These are phyloP conservation scores for Actinernus sp. DNA, from an alignment of 92 coral and sea anemone species.

Conservation along the genomic window DNA sequence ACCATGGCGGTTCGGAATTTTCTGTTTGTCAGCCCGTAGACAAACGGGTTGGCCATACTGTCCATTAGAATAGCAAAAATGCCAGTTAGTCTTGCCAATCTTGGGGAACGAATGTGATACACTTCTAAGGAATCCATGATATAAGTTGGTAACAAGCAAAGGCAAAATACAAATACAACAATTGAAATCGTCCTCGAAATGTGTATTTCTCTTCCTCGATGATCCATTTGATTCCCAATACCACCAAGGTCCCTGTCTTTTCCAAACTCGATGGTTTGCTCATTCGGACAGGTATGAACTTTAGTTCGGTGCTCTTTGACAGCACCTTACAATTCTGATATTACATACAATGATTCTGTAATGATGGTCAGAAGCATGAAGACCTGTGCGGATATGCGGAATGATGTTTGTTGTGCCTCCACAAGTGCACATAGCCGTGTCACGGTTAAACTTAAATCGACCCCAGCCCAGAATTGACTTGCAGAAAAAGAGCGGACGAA, in stretches of 20 bases:
- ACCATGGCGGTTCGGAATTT: slow-evolving; percentile 38
- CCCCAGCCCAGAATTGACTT: slow-evolving; percentile 67
- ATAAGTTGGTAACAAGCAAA: slow-evolving; percentile 66
- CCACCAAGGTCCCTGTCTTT: too few relatives aligned
- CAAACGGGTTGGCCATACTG: slow-evolving; percentile 43
- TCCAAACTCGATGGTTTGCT: neutral
- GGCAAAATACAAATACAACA: slow-evolving; percentile 43
- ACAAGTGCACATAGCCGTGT: slow-evolving; percentile 57
- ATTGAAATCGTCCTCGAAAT: slow-evolving; percentile 44
- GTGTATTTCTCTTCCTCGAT: slow-evolving; percentile 55
- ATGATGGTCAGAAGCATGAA: slow-evolving; percentile 34
- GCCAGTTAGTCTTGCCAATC: slow-evolving; percentile 43
- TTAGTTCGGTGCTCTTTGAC: neutral
- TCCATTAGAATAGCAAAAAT: slow-evolving; percentile 63
- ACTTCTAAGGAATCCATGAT: slow-evolving; percentile 61
- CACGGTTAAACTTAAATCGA: slow-evolving; percentile 31
- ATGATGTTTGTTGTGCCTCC: slow-evolving; percentile 30
- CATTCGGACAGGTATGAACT: neutral
- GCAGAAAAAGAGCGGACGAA: too few relatives aligned
- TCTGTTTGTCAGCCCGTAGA: slow-evolving; percentile 47
- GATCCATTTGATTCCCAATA: neutral
- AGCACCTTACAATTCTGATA: slow-evolving; percentile 12
- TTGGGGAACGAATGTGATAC: slow-evolving; percentile 21
- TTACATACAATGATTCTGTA: slow-evolving; percentile 38
- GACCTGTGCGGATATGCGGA: slow-evolving; percentile 30